These are phyloP conservation scores for Phengaris arion DNA, from an alignment of 2,888 invertebrate species.

Conservation along the genomic window DNA sequence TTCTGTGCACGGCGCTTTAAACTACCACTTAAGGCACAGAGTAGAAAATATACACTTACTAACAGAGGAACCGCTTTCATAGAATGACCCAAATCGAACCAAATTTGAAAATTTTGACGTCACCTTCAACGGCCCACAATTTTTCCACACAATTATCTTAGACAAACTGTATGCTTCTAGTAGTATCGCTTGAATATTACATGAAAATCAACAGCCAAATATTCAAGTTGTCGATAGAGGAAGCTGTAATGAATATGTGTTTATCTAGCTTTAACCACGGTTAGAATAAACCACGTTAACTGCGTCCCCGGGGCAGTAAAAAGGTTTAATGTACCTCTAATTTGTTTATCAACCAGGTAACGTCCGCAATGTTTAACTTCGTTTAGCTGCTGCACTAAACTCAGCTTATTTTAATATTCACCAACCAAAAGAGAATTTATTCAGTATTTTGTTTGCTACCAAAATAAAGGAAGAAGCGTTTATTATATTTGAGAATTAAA, in stretches of 20 bases:
- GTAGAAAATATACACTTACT: too few relatives aligned
- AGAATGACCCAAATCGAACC: too few relatives aligned
- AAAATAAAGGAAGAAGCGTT: background rate
- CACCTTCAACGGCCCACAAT: too few relatives aligned
- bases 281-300: background rate
- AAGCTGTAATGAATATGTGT: background rate
- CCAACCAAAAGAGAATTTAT: background rate
- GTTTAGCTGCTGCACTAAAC: background rate
- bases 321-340: conserved; percentile 20
- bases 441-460: background rate
- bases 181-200: too few relatives aligned
- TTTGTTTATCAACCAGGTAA: conserved; percentile 20
- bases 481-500: too few relatives aligned
- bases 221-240: background rate
- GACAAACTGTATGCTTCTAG: too few relatives aligned
- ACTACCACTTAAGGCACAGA: background rate
- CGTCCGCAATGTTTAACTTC: conserved; percentile 5
- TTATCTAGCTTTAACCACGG: background rate
- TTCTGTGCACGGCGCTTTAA: background rate
- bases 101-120: too few relatives aligned
- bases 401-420: conserved; percentile 3
- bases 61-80: too few relatives aligned
- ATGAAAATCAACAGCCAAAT: too few relatives aligned
- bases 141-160: too few relatives aligned
- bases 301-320: conserved; percentile 20